Conservation (phyloP, 2,888 invertebrate genomes). For the Epirrhoe tristata region DNA sequence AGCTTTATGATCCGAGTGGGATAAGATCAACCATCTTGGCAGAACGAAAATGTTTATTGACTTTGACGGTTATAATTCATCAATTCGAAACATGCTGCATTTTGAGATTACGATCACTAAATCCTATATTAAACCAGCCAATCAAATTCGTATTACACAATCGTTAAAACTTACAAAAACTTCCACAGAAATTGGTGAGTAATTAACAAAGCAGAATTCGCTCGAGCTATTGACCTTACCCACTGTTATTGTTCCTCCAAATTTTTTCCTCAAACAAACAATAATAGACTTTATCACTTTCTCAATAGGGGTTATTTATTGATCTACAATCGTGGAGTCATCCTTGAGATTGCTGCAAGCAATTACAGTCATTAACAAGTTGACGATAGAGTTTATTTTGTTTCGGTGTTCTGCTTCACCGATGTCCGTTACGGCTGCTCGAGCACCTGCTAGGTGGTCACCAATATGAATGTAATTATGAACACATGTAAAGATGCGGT, state of each 20-base stretch:
- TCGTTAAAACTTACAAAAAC: conserved; percentile 42
- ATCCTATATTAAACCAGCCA: conserved; percentile 20
- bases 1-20: too few relatives aligned
- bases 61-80: not conserved
- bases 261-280: conserved; percentile 38
- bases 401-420: conserved; percentile 62
- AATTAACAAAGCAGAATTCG: conserved; percentile 80
- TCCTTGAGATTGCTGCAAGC: conserved; percentile 56
- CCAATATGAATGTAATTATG: conserved; percentile 82
- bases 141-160: conserved; percentile 37
- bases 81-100: conserved; percentile 1
- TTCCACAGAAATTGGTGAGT: conserved; percentile 57
- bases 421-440: conserved; percentile 72
- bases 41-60: not conserved
- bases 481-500: conserved; percentile 52
- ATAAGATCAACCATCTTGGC: too few relatives aligned
- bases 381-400: conserved; percentile 32
- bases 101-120: conserved; percentile 10
- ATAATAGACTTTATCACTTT: conserved; percentile 61
- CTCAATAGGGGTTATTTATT: conserved; percentile 65
- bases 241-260: conserved; percentile 57
- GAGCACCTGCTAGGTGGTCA: conserved; percentile 79
- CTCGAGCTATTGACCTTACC: conserved; percentile 79
- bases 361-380: conserved; percentile 46
- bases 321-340: conserved; percentile 55